These are phyloP conservation scores for Uropetala carovei DNA, from an alignment of 2,888 invertebrate species.

Conservation along the genomic window DNA sequence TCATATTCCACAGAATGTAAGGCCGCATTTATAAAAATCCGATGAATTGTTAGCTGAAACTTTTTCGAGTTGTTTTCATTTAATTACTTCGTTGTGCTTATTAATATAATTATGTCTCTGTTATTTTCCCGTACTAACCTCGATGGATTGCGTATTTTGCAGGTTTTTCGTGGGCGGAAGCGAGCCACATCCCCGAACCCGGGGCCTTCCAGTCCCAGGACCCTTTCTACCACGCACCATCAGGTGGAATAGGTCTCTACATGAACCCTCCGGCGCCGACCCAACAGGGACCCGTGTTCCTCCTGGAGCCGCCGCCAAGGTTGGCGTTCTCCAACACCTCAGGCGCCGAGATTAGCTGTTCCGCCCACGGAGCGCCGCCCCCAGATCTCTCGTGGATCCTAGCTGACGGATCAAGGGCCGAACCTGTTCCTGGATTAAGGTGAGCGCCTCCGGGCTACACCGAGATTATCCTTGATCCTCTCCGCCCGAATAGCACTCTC, in stretches of 20 bases:
- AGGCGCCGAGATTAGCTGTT: constrained; percentile 86
- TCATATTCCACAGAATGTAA: no score
- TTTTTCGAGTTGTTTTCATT: no score
- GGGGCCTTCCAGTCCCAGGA: constrained; percentile 53
- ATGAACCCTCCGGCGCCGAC: constrained; percentile 66
- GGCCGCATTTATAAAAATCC: no score
- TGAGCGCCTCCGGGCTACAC: constrained; percentile 73
- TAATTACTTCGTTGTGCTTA: no score
- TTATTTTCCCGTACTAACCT: no score
- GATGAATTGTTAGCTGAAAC: no score
- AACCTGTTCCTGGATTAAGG: constrained; percentile 86
- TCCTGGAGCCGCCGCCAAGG: constrained; percentile 86
- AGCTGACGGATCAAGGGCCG: constrained; percentile 81
- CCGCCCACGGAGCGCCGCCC: constrained; percentile 86
- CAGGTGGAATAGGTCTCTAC: constrained; percentile 1
- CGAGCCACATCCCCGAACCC: constrained; percentile 31
- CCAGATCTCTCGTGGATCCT: constrained; percentile 87
- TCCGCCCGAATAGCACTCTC: background rate
- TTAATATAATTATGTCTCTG: no score
- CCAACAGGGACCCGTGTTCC: constrained; percentile 86
- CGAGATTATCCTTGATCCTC: background rate
- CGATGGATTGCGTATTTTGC: background rate
- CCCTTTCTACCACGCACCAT: constrained; percentile 36
- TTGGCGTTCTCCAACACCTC: constrained; percentile 87
- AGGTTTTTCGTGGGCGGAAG: background rate